phyloP scores from a whole-genome alignment of 2,113 vertebrate genomes.

The Rana temporaria region DNA sequence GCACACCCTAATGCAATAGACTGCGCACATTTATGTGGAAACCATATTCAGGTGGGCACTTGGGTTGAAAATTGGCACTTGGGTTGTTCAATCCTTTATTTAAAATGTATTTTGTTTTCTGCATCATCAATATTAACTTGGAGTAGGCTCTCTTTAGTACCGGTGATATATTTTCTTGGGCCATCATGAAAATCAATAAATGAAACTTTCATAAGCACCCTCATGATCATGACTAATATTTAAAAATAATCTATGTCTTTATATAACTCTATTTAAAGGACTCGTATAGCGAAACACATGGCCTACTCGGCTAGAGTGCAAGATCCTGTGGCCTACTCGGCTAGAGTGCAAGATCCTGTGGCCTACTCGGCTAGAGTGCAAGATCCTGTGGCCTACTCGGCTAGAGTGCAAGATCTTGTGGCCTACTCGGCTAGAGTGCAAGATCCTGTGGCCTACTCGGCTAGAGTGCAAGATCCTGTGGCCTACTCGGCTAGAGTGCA shows the following conservation, averaged over 20 bases:
- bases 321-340: too few species aligned
- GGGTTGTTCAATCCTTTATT: too few species aligned
- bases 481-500: constrained; percentile 11
- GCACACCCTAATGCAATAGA: too few species aligned
- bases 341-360: too few species aligned
- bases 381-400: too few species aligned
- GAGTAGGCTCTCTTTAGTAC: background rate
- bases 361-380: background rate
- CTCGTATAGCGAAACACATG: background rate
- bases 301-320: constrained; percentile 5
- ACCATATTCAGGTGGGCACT: too few species aligned
- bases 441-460: too few species aligned
- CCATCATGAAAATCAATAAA: constrained; percentile 19
- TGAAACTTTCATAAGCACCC: background rate
- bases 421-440: too few species aligned
- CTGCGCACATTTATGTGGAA: too few species aligned
- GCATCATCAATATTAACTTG: background rate
- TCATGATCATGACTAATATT: background rate
- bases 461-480: constrained; percentile 7
- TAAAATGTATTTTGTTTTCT: too few species aligned
- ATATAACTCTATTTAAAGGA: constrained; percentile 3
- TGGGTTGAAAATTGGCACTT: too few species aligned
- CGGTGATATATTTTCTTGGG: background rate
- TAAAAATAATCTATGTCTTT: constrained; percentile 2
- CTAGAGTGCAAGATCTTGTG: background rate